Percentiles rank a stretch among this genome's conserved stretches.
Conservation (phyloP, 2,888 invertebrate species). For the Neocrepidodera transversa region DNA sequence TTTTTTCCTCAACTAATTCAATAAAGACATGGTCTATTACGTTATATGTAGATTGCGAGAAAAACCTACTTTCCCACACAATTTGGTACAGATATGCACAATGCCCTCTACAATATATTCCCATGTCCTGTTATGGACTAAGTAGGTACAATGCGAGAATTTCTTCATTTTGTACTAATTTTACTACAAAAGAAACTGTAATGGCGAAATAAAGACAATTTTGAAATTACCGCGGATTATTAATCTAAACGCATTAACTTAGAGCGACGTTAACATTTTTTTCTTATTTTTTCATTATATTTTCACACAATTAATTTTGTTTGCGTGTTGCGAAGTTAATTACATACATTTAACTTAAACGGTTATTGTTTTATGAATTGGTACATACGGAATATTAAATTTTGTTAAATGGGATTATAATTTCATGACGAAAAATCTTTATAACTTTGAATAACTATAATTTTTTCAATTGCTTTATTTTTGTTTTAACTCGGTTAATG, state of each 20-base stretch:
- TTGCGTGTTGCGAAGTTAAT: background rate
- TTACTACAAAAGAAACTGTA: conserved; percentile 9
- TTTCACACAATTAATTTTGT: conserved; percentile 21
- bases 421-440: too few species aligned
- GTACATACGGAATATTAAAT: too few species aligned
- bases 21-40: conserved; percentile 10
- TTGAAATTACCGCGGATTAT: conserved; percentile 5
- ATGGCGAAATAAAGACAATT: conserved; percentile 13
- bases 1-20: background rate
- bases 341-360: conserved; percentile 12
- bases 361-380: background rate
- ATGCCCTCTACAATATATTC: conserved; percentile 9
- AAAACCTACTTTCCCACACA: conserved; percentile 25
- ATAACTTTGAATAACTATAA: too few species aligned
- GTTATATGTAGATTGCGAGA: conserved; percentile 19
- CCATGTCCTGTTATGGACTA: conserved; percentile 1
- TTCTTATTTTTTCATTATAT: conserved; percentile 14
- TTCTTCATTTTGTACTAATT: conserved; percentile 9
- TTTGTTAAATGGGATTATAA: too few species aligned
- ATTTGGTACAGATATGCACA: conserved; percentile 11
- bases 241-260: conserved; percentile 3
- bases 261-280: too few species aligned
- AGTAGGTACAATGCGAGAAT: background rate
- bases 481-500: too few species aligned
- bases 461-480: too few species aligned